Base-by-base conservation (phyloP, 1,140 invertebrate genomes). In the Lasioglossum albipes region DNA sequence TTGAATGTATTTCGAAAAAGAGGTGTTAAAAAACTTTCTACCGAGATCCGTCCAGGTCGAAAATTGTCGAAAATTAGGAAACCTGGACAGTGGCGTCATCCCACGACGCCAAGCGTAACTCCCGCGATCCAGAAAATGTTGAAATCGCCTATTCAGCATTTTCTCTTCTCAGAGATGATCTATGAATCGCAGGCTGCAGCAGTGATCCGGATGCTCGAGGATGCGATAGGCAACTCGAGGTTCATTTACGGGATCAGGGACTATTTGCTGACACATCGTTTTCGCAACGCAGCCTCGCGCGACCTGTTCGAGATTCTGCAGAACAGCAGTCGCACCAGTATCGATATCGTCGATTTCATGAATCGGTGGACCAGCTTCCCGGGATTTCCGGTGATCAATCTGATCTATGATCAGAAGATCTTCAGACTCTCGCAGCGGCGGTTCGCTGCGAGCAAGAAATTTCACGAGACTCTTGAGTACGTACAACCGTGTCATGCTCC, bases 311-410 rank as follows among this genome's bases (percentile, higher is more conserved):
- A 95, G 75, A 92, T 96, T 7, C 27, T 87, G 1, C 20, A 42
- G 4, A 73, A 80, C 22, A 36, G 31, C 9, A 76, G 66, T 6
- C 27, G 31, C 0, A 7, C 20, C n/a, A 13, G 45, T 7, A 62
- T 87, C 54, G 52, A 87, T 49, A 42, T 87, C 12, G 49, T 74
- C 1, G 90, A 94, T 45, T 95, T 98, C 62, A 97, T 99, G 96
- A 95, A 97, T 84, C 97, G 97, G 0, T 99, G 97, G 97, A 97
- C 97, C 0, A 94, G 95, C 59, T 97, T 98, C 93, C 97, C 97
- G 95, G 98, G 97, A n/a, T 97, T 96, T 87, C 97, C 98, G 0
- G 93, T 97, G 0, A 90, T 98, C 0, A 94, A 91, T 1, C 95
- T 97, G 4, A 93, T 82, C 5, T 90, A 89, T 22, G 61, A 65